Percentiles rank a stretch among this genome's conserved stretches.
These are phyloP conservation scores for Nothoprocta pentlandii DNA, from an alignment of 2,113 vertebrate species.

Conservation along the genomic window DNA sequence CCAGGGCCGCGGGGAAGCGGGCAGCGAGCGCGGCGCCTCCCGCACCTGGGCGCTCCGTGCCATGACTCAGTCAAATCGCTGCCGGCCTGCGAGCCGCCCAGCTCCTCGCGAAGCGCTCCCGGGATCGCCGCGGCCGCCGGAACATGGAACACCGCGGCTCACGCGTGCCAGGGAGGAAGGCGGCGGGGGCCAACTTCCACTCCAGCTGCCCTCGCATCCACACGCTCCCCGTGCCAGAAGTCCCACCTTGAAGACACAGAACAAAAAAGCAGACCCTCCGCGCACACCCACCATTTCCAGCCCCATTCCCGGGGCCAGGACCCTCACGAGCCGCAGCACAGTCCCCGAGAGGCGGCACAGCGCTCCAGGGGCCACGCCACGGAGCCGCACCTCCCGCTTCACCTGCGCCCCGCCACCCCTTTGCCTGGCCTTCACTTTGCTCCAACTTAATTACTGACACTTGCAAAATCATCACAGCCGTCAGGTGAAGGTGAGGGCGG, in stretches of 20 bases:
- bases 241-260: neutral
- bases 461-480: neutral
- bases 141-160: neutral
- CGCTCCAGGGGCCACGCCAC: neutral
- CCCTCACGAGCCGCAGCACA: accelerated
- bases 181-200: constrained; percentile 18
- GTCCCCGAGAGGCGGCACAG: neutral
- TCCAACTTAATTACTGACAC: neutral
- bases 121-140: neutral
- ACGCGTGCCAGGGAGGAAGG: constrained; percentile 5
- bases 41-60: neutral
- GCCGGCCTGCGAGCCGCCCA: constrained; percentile 22
- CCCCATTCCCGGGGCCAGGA: neutral
- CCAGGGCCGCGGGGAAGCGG: too few relatives aligned
- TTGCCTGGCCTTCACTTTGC: neutral
- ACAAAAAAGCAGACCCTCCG: constrained; percentile 37
- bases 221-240: neutral
- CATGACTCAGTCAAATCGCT: constrained; percentile 72
- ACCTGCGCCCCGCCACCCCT: accelerated
- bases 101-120: constrained; percentile 10
- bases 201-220: neutral
- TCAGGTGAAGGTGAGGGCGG: too few relatives aligned
- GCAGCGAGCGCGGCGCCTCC: too few relatives aligned
- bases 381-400: neutral
- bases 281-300: constrained; percentile 20